These are phyloP conservation scores for Orchesella flavescens DNA, from an alignment of 2,888 invertebrate species.

Conservation along the genomic window DNA sequence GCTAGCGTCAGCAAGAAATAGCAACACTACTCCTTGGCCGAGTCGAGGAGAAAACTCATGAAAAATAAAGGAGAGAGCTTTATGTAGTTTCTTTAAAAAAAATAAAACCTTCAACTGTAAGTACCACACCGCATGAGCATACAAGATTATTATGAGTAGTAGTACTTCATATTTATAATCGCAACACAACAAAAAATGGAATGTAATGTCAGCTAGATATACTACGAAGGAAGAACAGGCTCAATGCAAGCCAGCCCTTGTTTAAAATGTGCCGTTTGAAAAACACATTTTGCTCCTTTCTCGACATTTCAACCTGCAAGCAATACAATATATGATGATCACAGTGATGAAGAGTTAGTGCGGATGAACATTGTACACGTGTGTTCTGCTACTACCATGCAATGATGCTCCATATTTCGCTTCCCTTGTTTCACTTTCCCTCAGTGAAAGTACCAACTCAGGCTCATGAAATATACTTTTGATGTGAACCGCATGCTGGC, in stretches of 20 bases:
- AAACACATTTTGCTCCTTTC: too few species aligned
- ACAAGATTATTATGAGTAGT: constrained; percentile 12
- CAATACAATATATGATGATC: too few species aligned
- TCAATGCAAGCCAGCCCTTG: constrained; percentile 35
- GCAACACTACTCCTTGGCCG: background rate
- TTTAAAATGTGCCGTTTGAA: constrained; percentile 45
- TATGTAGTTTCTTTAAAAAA: background rate
- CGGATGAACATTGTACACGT: too few species aligned
- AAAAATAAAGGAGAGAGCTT: background rate
- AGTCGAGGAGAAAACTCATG: background rate
- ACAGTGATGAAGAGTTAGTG: too few species aligned
- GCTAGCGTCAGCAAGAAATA: constrained; percentile 8
- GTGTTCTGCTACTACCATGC: too few species aligned
- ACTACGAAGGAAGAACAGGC: background rate
- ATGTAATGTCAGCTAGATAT: constrained; percentile 8
- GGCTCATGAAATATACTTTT: constrained; percentile 61
- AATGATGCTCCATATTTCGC: background rate
- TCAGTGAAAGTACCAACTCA: constrained; percentile 1
- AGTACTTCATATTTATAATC: constrained; percentile 11
- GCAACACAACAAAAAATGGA: constrained; percentile 3
- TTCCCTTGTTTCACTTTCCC: constrained; percentile 17
- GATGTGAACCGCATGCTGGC: constrained; percentile 68
- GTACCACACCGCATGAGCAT: constrained; percentile 27
- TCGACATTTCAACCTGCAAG: too few species aligned
- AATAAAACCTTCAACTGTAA: too few species aligned